Evolutionary conservation across 2,888 invertebrate genomes (phyloP), one percentile per base, ranked within the genome.

Genomic region (Agrotis puta): DNA sequence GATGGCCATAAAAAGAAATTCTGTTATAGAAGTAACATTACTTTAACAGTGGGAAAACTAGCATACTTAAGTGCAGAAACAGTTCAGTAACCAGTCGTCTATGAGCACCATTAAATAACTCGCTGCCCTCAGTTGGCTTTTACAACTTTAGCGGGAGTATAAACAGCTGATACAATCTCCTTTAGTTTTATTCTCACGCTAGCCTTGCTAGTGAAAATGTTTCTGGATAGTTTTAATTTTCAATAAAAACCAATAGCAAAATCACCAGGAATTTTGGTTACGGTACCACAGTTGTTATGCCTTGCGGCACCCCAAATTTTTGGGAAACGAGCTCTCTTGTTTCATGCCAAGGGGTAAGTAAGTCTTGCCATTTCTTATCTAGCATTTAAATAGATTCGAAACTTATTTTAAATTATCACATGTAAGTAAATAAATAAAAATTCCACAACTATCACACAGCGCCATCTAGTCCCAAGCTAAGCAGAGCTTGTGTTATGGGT

Each of bases 121-220:
- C 76, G 76, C 74, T 81, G 76, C 81, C 79, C 83, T 71, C 73
- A 83, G 73, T 83, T 83, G 79, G 70, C 81, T 78, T 82, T 74
- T 74, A 81, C 81, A 81, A 74, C 81, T 74, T 74, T 68, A 74
- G 81, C 70, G 74, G 77, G 65, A 77, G 67, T 78, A 62, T 77
- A 74, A 74, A 77, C 72, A 67, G 57, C 78, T 79, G 83, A 81
- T 83, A 74, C 59, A 57, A 83, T 83, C 81, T 82, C 58, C 64
- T 78, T 62, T 53, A 70, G 53, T 79, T 66, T 33, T 72, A 67
- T 75, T 81, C 82, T 75, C 78, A 74, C 77, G 77, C 67, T 57
- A 58, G 54, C 63, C 39, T 53, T 24, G 45, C 43, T 64, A 45
- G 63, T 48, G 45, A 64, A 64, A 59, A 54, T 14, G 2, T 45